Evolutionary conservation across 1,140 invertebrate genomes (phyloP), one percentile per base, ranked within the genome.

Genomic region (Hyposmocoma kahamanoa): DNA sequence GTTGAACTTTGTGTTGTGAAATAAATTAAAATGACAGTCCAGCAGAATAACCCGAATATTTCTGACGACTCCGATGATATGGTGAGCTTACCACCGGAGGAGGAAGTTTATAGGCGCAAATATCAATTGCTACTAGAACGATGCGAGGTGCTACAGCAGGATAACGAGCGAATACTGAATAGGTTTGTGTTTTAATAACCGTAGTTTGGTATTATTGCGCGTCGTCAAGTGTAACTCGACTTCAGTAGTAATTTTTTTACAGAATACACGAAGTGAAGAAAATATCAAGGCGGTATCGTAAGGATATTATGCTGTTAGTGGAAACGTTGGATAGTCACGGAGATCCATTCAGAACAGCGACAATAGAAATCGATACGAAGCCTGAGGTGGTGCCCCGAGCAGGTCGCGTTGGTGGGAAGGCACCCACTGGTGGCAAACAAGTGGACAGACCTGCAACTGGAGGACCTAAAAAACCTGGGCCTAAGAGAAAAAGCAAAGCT

Each of bases 131-230:
- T 91, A 39, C 71, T 90, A 45, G 90, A 90, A 66, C 86, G 90
- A 86, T 91, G 90, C 73, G 88, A 90, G 78, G 87, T 88, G 34
- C 80, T 91, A 52, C 90, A 91, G 63, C 89, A 90, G 83, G 88
- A 90, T 67, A 91, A 91, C 74, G 89, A 91, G 77, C 84, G 89
- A 70, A 82, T 91, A 54, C 87, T 90, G 17, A 89, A 90, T 80
- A 89, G 89, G 88, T 88, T 73, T 53, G 72, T 79, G 50, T 69
- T 60, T 50, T 53, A 42, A 39, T n/a, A n/a, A 42, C 34, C 42
- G 30, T 36, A 44, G 28, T 50, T 42, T 32, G 21, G 42, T 26
- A 48, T 34, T 8, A 42, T 42, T n/a, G 26, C 47, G 42, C 36
- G 34, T 52, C 42, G 43, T 53, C 49, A 56, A 42, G 21, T n/a